Conservation (phyloP, 1,140 invertebrate genomes). For the Agrilus planipennis region DNA sequence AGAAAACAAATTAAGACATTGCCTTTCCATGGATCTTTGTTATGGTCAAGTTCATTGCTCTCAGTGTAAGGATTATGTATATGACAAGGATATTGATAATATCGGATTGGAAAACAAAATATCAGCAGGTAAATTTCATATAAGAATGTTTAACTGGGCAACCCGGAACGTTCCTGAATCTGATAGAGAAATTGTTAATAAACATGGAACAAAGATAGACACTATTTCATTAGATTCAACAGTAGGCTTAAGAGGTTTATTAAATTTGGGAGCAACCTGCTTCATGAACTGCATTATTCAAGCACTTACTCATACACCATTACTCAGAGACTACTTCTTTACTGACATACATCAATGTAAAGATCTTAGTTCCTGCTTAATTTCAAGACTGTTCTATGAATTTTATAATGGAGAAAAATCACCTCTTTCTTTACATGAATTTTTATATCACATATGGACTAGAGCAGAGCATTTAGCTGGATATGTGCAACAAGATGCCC, state of each 20-base stretch:
- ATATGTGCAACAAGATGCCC: constrained; percentile 96
- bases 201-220: constrained; percentile 58
- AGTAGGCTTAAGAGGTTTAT: constrained; percentile 79
- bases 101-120: constrained; percentile 36
- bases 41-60: constrained; percentile 88
- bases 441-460: constrained; percentile 93
- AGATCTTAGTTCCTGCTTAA: constrained; percentile 56
- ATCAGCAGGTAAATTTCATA: constrained; percentile 21
- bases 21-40: constrained; percentile 71
- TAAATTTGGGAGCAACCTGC: constrained; percentile 97
- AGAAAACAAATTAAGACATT: constrained; percentile 60
- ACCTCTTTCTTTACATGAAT: constrained; percentile 75
- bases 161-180: constrained; percentile 67
- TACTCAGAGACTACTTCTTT: constrained; percentile 91
- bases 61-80: constrained; percentile 81
- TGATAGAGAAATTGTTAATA: constrained; percentile 58
- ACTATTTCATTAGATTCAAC: constrained; percentile 72
- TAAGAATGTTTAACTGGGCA: constrained; percentile 25
- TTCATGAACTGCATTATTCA: constrained; percentile 99
- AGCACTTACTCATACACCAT: constrained; percentile 85
- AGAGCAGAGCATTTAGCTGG: constrained; percentile 90
- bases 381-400: constrained; percentile 41
- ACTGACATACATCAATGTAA: constrained; percentile 83
- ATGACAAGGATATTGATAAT: constrained; percentile 35
- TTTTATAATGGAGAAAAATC: constrained; percentile 86